phyloP scores from a whole-genome alignment of 2,888 invertebrate genomes.

The Argyra leucocephala region DNA sequence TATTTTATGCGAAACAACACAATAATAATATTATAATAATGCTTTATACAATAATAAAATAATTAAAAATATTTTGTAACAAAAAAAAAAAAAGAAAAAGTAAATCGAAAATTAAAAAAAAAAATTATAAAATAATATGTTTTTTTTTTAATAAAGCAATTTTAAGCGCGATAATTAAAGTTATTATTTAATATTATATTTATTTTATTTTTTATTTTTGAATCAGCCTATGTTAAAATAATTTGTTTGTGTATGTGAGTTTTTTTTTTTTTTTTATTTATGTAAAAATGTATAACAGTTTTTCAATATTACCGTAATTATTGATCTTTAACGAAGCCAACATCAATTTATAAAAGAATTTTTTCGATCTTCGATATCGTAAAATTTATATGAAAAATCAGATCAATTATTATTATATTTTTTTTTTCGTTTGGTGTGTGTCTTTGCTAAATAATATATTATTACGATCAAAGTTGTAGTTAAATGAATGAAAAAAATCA shows the following conservation, averaged over 20 bases:
- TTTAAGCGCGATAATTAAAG: not conserved
- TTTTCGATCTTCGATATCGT: too few species aligned
- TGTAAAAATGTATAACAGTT: too few species aligned
- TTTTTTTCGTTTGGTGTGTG: not conserved
- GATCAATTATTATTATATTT: too few species aligned
- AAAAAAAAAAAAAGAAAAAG: not conserved
- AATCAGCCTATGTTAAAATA: not conserved
- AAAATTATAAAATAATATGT: too few species aligned
- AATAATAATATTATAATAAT: not conserved
- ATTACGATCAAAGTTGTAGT: not conserved
- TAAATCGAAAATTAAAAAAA: not conserved
- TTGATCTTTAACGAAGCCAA: not conserved
- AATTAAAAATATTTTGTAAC: not conserved
- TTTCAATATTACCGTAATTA: not conserved
- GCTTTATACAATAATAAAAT: slow-evolving; percentile 1
- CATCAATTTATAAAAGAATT: too few species aligned
- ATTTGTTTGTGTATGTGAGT: not conserved
- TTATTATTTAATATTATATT: not conserved
- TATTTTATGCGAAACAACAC: not conserved
- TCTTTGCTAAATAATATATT: not conserved
- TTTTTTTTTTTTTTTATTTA: not conserved
- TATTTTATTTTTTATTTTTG: not conserved
- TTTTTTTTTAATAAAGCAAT: not conserved
- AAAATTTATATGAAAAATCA: too few species aligned
- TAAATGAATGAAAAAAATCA: too few species aligned